Conservation (phyloP, 2,797 vertebrate genomes). For the Heteromormyrus szaboi region DNA sequence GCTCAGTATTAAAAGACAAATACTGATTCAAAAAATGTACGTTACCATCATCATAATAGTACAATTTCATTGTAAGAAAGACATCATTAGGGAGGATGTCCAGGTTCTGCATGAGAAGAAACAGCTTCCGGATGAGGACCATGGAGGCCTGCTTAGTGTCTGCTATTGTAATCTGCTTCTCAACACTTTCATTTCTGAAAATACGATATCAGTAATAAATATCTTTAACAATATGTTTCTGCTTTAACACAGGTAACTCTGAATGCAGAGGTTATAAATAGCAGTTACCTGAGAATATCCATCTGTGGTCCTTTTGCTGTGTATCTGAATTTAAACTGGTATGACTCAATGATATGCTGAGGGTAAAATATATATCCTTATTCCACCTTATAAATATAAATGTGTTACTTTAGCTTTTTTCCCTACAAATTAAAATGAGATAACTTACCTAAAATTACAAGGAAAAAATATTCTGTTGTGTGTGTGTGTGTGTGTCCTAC, state of each 20-base stretch:
- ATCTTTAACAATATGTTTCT: neutral
- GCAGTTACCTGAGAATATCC: constrained; percentile 56
- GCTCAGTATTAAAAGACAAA: neutral
- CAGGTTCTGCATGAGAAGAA: constrained; percentile 84
- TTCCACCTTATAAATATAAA: neutral
- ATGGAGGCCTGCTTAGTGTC: constrained; percentile 73
- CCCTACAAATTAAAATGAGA: neutral
- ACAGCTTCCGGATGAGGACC: constrained; percentile 78
- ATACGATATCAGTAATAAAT: constrained; percentile 12
- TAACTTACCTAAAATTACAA: neutral
- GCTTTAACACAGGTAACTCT: neutral
- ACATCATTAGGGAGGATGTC: constrained; percentile 71
- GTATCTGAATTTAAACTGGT: constrained; percentile 94
- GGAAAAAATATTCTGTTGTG: neutral
- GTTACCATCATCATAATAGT: constrained; percentile 84
- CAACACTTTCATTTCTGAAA: constrained; percentile 50
- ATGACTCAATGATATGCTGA: constrained; percentile 85
- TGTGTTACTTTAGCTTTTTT: neutral
- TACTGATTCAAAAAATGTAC: neutral
- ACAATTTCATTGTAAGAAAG: constrained; percentile 84
- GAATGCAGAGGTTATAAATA: neutral
- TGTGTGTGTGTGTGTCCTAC: neutral
- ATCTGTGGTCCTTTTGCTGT: constrained; percentile 69
- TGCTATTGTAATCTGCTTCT: constrained; percentile 53
- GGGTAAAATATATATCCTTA: constrained; percentile 21